Conservation (phyloP, 2,888 invertebrate genomes). For the Arrhopalites spinosus region DNA sequence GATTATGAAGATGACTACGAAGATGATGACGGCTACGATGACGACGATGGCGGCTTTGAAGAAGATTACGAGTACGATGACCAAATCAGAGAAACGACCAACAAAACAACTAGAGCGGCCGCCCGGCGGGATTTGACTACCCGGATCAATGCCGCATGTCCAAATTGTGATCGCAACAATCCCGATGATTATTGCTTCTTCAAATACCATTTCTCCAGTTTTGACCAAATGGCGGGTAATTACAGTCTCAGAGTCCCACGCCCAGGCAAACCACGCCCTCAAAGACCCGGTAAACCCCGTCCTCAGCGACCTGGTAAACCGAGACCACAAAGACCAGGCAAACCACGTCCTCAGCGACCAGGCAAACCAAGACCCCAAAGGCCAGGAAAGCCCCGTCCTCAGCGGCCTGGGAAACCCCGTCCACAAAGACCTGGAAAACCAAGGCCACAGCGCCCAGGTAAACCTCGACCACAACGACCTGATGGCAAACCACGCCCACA, state of each 20-base stretch:
- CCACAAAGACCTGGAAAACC: neutral
- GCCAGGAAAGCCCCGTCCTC: neutral
- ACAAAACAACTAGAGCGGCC: too few relatives aligned
- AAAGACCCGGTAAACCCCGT: neutral
- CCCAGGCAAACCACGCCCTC: too few relatives aligned
- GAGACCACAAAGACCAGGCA: neutral
- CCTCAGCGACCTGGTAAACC: neutral
- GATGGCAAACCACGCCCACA: neutral
- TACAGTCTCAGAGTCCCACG: too few relatives aligned
- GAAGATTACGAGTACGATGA: neutral
- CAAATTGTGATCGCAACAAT: neutral
- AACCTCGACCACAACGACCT: neutral
- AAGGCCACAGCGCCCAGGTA: slow-evolving; percentile 4
- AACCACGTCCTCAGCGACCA: neutral
- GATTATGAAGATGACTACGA: neutral
- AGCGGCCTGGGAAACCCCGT: neutral
- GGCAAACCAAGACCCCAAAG: neutral
- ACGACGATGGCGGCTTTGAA: neutral
- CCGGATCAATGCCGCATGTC: neutral
- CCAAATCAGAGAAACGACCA: too few relatives aligned
- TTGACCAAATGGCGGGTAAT: too few relatives aligned
- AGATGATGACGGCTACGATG: neutral
- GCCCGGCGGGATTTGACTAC: too few relatives aligned
- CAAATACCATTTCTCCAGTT: neutral
- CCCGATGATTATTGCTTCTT: slow-evolving; percentile 1